phyloP scores from a whole-genome alignment of 1,140 invertebrate genomes.

The Propsilocerus akamusi region DNA sequence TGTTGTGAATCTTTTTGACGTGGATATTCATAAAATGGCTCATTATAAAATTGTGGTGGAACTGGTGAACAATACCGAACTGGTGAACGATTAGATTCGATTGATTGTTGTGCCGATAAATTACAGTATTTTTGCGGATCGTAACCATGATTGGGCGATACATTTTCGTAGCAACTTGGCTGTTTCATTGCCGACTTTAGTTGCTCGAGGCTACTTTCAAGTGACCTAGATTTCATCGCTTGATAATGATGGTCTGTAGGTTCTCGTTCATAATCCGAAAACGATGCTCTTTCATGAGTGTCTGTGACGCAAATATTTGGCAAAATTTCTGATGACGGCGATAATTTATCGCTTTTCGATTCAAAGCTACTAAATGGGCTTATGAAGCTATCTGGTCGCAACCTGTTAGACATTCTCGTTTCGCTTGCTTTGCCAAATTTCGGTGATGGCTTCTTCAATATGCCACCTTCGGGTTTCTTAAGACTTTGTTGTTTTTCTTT shows the following conservation, averaged over 20 bases:
- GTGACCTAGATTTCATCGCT: not conserved
- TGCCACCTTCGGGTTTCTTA: not conserved
- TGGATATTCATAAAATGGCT: constrained; percentile 2
- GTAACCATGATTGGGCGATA: not conserved
- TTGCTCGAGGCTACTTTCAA: not conserved
- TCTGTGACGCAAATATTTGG: not conserved
- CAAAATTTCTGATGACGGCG: not conserved
- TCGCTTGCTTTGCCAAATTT: not conserved
- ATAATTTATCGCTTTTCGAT: not conserved
- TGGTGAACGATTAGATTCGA: constrained; percentile 8
- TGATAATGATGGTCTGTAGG: not conserved
- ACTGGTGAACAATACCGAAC: not conserved
- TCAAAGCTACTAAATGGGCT: not conserved
- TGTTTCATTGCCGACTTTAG: not conserved
- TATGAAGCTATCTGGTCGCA: not conserved
- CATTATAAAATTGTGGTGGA: not conserved
- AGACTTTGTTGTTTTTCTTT: not conserved
- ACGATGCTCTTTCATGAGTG: not conserved
- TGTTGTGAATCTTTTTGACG: too few relatives aligned
- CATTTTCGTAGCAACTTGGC: not conserved
- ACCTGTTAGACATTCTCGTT: not conserved
- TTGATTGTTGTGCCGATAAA: not conserved
- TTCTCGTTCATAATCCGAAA: not conserved
- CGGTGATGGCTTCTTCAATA: not conserved
- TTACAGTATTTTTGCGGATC: not conserved